Evolutionary conservation across 2,113 vertebrate genomes (phyloP).

Genomic region (Callospermophilus lateralis): DNA sequence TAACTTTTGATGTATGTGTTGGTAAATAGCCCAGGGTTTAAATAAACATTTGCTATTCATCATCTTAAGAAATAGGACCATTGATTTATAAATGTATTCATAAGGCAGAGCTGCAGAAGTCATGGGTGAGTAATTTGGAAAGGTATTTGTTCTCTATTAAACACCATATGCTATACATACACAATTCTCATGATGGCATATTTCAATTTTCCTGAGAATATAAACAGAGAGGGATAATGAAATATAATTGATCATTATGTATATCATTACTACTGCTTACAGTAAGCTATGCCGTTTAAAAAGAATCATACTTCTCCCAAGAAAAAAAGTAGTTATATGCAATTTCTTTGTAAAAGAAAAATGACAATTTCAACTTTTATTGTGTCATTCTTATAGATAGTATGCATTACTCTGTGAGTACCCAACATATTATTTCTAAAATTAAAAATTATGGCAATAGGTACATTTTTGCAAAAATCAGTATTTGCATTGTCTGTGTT

Average conservation of each 20-base stretch:
- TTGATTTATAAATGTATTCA: conserved; percentile 73
- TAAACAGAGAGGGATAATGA: conserved; percentile 45
- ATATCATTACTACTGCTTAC: neutral
- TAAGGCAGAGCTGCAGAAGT: conserved; percentile 57
- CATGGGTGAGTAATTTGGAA: conserved; percentile 63
- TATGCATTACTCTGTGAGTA: neutral
- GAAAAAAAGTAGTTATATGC: neutral
- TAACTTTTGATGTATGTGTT: conserved; percentile 51
- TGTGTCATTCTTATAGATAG: neutral
- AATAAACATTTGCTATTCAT: conserved; percentile 75
- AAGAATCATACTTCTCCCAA: neutral
- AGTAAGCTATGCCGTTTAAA: neutral
- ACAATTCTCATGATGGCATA: neutral
- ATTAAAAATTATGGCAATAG: neutral
- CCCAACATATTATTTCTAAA: neutral
- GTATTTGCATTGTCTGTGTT: neutral
- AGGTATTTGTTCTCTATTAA: conserved; percentile 66
- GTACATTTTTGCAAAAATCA: neutral
- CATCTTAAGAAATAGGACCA: conserved; percentile 63
- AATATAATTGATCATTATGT: conserved; percentile 54
- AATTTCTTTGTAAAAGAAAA: conserved; percentile 24
- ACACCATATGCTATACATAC: neutral
- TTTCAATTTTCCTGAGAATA: conserved; percentile 70
- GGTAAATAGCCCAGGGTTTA: conserved; percentile 65
- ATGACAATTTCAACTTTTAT: neutral